Base-by-base conservation (phyloP, 2,113 vertebrate species). In the Macquaria ambigua region DNA sequence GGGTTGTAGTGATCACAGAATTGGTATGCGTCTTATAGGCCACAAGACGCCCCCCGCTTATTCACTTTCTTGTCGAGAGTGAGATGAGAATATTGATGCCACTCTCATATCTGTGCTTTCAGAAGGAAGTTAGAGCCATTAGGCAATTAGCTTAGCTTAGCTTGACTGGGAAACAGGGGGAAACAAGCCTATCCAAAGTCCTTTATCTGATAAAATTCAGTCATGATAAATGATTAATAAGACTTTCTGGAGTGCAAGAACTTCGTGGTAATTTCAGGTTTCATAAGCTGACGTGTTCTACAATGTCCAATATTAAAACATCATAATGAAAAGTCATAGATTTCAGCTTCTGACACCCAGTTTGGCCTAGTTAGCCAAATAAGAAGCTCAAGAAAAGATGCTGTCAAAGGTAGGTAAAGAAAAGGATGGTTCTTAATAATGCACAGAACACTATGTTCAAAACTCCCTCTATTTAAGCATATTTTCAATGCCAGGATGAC, bases 401-500 rank as follows among this genome's bases (percentile, higher is more conserved):
- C 3, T 39, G 15, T 28, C 7, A 31, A 50, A 72, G 20, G 34
- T 25, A 25, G 8, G 25, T 48, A 9, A 48, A 79, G 5, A 9
- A 70, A n/a, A 73, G 12, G 52, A 20, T 4, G 34, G 48, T 2
- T 15, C 61, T 16, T 39, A 52, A 15, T 15, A 53, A 61, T 46
- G 21, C 23, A 55, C 12, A 43, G 16, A 14, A 59, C 28, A 50
- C 1, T 59, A 20, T 28, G 39, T 48, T 81, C 16, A 48, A 56
- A 21, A 58, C 21, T 56, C 59, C n/a, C 23, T 34, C 15, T 50
- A 34, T 34, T 68, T 63, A 73, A 72, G 39, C 3, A 62, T n/a
- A 48, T 61, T 61, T 82, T 66, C 77, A 85, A 68, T 58, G 58
- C 62, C 46, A 48, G 68, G 28, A 74, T 8, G 55, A 52, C 15